These are phyloP conservation scores for Aurelia sp. DNA, from an alignment of 30 jellyfish, hydroid and myxozoan species.

Conservation along the genomic window DNA sequence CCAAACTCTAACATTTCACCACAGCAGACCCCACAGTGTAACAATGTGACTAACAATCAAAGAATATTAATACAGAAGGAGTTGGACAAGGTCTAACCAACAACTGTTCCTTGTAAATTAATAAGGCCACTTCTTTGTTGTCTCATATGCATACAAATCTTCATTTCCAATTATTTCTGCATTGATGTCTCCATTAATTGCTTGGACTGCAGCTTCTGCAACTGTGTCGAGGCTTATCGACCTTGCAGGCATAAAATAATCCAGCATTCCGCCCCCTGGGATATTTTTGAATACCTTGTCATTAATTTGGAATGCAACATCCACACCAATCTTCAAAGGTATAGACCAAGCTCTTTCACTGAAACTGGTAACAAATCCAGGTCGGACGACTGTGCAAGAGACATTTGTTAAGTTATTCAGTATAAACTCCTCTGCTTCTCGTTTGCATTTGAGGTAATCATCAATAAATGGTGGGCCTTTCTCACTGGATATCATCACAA, in stretches of 20 bases:
- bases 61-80: too few relatives aligned
- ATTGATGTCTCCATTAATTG: constrained; percentile 52
- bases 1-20: too few relatives aligned
- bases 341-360: constrained; percentile 69
- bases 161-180: constrained; percentile 56
- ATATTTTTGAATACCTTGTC: constrained; percentile 47
- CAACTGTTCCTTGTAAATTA: neutral
- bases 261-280: constrained; percentile 70
- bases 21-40: too few relatives aligned
- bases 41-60: too few relatives aligned
- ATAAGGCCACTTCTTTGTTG: constrained; percentile 37
- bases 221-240: constrained; percentile 61
- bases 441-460: constrained; percentile 53
- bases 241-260: constrained; percentile 66
- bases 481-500: constrained; percentile 73
- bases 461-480: constrained; percentile 78
- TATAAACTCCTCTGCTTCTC: constrained; percentile 62
- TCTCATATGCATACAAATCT: constrained; percentile 38
- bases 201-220: constrained; percentile 74
- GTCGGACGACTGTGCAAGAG: constrained; percentile 50
- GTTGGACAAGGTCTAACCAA: too few relatives aligned
- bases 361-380: constrained; percentile 62
- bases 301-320: constrained; percentile 47
- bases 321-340: constrained; percentile 65
- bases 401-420: constrained; percentile 21